These are phyloP conservation scores for Euclidia mi DNA, from an alignment of 2,888 invertebrate genomes.

Conservation along the genomic window DNA sequence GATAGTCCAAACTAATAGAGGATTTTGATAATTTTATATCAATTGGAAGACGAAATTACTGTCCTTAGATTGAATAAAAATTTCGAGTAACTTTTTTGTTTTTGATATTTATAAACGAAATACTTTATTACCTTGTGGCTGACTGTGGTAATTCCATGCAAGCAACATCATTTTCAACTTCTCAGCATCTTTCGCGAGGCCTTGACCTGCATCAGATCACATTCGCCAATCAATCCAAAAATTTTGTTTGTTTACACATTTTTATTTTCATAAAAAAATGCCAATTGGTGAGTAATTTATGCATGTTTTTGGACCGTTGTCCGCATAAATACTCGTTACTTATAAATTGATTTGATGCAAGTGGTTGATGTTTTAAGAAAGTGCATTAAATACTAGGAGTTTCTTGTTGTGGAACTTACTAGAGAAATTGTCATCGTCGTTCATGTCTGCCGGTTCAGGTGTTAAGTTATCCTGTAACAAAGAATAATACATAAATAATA, in stretches of 20 bases:
- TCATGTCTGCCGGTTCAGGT: slow-evolving; percentile 92
- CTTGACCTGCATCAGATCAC: slow-evolving; percentile 90
- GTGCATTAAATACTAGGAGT: slow-evolving; percentile 7
- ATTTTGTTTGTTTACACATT: slow-evolving; percentile 69
- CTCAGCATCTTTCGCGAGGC: slow-evolving; percentile 95
- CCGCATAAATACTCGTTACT: slow-evolving; percentile 33
- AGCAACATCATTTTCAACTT: slow-evolving; percentile 96
- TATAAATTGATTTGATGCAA: slow-evolving; percentile 87
- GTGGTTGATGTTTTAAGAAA: slow-evolving; percentile 67
- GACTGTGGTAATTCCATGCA: slow-evolving; percentile 96
- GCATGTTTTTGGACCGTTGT: slow-evolving; percentile 38
- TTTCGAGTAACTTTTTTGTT: no score
- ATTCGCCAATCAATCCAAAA: slow-evolving; percentile 82
- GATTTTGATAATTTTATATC: no score
- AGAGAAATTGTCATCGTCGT: slow-evolving; percentile 93
- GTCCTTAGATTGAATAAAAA: no score
- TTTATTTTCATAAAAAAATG: slow-evolving; percentile 50
- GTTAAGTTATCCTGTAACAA: slow-evolving; percentile 93
- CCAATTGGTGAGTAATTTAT: slow-evolving; percentile 78
- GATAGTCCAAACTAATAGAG: no score
- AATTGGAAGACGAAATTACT: no score
- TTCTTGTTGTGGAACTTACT: slow-evolving; percentile 85
- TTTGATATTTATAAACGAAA: slow-evolving; percentile 4
- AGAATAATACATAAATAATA: slow-evolving; percentile 48
- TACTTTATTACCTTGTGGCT: slow-evolving; percentile 91